Percentiles rank a stretch among this genome's conserved stretches.
These are phyloP conservation scores for Sciurus niger DNA, from an alignment of 2,113 vertebrate genomes.

Conservation along the genomic window DNA sequence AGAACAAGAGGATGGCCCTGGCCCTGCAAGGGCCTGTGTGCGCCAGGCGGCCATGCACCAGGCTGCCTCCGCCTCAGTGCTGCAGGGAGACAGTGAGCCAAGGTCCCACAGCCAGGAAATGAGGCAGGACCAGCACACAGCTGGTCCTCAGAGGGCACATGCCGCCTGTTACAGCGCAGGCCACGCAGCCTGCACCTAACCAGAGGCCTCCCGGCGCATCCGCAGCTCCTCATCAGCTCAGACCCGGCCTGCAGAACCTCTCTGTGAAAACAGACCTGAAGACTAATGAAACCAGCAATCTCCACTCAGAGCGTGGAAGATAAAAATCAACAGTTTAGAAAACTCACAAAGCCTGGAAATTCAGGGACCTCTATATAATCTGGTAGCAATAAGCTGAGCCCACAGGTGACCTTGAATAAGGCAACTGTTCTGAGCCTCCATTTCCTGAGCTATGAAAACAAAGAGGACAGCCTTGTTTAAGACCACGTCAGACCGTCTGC, in stretches of 20 bases:
- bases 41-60: fast-evolving
- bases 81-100: background rate
- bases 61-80: no score
- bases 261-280: background rate
- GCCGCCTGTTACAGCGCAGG: no score
- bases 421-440: background rate
- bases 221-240: background rate
- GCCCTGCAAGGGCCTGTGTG: fast-evolving
- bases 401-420: constrained; percentile 56
- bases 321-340: background rate
- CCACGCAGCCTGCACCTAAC: no score
- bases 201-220: no score
- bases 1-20: background rate
- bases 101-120: background rate
- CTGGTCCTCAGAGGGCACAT: background rate
- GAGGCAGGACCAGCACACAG: background rate
- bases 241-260: background rate
- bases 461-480: background rate
- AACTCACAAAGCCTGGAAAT: background rate
- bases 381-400: background rate
- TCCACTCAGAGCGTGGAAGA: background rate
- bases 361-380: background rate
- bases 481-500: background rate
- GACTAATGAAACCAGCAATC: background rate
- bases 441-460: background rate